Base-by-base conservation (phyloP, 2,888 invertebrate genomes). In the Diarsia brunnea region DNA sequence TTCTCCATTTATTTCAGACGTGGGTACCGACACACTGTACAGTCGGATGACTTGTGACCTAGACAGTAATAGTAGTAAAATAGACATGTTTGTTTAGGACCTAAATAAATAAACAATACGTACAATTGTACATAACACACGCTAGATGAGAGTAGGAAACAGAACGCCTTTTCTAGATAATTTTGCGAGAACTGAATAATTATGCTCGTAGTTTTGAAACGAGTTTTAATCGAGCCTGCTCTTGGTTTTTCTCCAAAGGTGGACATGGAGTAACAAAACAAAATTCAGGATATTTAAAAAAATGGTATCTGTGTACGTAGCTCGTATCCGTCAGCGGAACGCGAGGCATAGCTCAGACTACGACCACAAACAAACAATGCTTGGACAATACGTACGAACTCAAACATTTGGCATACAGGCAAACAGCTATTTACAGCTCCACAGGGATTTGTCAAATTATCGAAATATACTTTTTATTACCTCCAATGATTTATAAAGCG, bases 361-460 rank as follows among this genome's bases (percentile, higher is more conserved):
- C 53, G 58, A 24, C 69, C 12, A 10, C 60, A 31, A 82, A 71
- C 60, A 82, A 82, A 82, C 69, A 82, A 51, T 43, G 67, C 45
- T 51, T 31, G 79, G 64, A 83, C 76, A 77, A 78, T 72, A 75
- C 66, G 67, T 19, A 66, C 27, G 51, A 75, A 79, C 67, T 76
- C 82, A 65, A 77, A 84, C 69, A 75, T 74, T 70, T 53, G 61
- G 58, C 73, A 64, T 47, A 47, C 71, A 53, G 38, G 64, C 69
- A 77, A 73, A 58, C 67, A 66, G 68, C 53, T 76, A 77, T 84
- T 86, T 80, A 85, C 78, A 61, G 79, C 84, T 69, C 84, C 78
- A 61, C 78, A 68, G 86, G 79, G 86, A 79, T 86, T 80, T 78
- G 84, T 75, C 78, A 86, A 86, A 82, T 86, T 84, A 86, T 86